Conservation (phyloP, 2,113 vertebrate species). For the Fukomys damarensis region DNA sequence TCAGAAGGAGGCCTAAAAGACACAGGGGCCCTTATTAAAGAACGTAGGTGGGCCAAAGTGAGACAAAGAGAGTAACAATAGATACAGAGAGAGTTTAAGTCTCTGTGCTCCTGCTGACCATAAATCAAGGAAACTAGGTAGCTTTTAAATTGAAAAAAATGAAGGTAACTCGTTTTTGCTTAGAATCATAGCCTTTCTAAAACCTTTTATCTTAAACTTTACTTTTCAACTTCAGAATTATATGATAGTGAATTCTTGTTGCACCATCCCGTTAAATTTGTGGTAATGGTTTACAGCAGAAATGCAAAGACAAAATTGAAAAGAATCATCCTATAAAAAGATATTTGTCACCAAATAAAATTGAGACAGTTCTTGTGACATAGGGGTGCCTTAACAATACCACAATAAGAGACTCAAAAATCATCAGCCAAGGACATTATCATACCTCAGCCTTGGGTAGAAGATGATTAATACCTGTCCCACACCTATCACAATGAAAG, state of each 20-base stretch:
- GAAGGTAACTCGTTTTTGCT: background rate
- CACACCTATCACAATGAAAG: background rate
- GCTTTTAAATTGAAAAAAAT: background rate
- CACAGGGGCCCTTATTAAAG: background rate
- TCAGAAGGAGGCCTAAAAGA: accelerated
- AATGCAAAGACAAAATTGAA: background rate
- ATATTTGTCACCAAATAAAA: background rate
- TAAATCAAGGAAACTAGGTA: too few relatives aligned
- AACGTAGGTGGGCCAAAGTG: background rate
- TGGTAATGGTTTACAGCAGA: background rate
- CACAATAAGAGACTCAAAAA: background rate
- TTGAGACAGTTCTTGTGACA: background rate
- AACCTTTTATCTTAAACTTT: background rate
- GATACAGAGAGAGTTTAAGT: background rate
- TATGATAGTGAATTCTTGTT: background rate
- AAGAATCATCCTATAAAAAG: background rate
- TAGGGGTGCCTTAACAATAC: background rate
- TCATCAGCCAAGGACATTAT: background rate
- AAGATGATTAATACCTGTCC: accelerated
- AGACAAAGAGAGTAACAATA: background rate
- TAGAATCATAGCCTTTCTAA: background rate
- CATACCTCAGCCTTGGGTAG: background rate
- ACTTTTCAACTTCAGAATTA: background rate
- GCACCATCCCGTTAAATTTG: background rate
- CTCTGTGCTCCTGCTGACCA: background rate